A percentile compares a stretch with the other conserved stretches of the same genome.
Conservation (phyloP, 2,113 vertebrate genomes). For the Entomyzon cyanotis region DNA sequence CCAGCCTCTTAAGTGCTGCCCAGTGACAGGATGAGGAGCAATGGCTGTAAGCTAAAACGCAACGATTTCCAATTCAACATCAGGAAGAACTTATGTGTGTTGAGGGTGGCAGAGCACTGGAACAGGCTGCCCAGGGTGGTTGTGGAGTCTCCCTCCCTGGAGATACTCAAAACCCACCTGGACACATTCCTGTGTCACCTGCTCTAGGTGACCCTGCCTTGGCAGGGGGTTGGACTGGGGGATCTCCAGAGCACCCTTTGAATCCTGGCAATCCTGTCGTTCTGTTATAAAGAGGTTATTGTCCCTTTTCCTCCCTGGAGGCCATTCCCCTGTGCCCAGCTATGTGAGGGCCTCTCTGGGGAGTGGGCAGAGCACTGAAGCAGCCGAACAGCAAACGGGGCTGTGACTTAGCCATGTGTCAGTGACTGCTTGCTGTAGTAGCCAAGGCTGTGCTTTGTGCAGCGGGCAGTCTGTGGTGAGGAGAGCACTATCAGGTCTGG, state of each 20-base stretch:
- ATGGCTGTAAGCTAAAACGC: not conserved
- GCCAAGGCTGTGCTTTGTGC: too few relatives aligned
- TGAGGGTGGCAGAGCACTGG: not conserved
- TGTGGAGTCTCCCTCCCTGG: not conserved
- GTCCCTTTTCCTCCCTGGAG: not conserved
- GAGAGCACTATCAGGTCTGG: fast-evolving
- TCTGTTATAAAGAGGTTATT: not conserved
- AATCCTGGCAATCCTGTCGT: not conserved
- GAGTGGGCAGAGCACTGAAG: fast-evolving
- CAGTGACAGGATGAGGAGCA: too few relatives aligned
- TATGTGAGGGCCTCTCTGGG: not conserved
- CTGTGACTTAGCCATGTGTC: fast-evolving
- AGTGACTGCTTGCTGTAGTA: too few relatives aligned
- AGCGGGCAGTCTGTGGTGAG: fast-evolving
- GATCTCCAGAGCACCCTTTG: not conserved
- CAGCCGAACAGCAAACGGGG: fast-evolving
- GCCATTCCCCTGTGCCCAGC: fast-evolving
- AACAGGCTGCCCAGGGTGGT: not conserved
- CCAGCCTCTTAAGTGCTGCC: not conserved
- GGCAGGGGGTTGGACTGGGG: too few relatives aligned
- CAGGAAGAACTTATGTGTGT: fast-evolving
- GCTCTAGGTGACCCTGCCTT: not conserved
- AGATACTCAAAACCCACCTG: not conserved
- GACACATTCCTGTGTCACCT: not conserved
- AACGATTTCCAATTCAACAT: not conserved